Base-by-base conservation (phyloP, 2,113 vertebrate genomes). In the Leiothrix lutea region DNA sequence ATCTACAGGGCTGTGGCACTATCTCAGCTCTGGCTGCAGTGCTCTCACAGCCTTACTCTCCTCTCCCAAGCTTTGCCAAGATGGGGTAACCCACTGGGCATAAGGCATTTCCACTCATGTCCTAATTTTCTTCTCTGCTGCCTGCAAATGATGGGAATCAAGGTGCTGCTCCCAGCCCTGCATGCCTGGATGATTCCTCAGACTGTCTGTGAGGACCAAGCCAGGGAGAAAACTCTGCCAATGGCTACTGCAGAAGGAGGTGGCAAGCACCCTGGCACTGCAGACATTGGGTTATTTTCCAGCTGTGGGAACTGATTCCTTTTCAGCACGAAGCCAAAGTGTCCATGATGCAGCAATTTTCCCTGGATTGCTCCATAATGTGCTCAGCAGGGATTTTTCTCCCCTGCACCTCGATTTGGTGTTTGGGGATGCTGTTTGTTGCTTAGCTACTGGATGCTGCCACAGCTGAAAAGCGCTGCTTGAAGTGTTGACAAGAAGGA, bases 391-490 rank as follows among this genome's bases (percentile, higher is more conserved):
- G 53, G 8, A 38, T 90, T 97, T 95, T 96, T 94, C 38, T 84
- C 92, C 87, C 22, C 8, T 84, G 73, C 58, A 94, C 65, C 81
- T 94, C 61, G 81, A 92, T 95, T 97, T 96, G 29, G 56, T 96
- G 75, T 95, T 96, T 61, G 94, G 89, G 84, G 86, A 96, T 93
- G 95, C 91, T 94, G 86, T 94, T 94, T 96, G 83, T 97, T 97
- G 94, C 94, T 88, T 97, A 95, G 94, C 75, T 96, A 97, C 86
- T 42, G 33, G 72, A 72, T 87, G 81, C 57, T 85, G 89, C 89
- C 69, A 53, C 80, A 81, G 62, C 84, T 75, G 69, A 87, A 89
- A 79, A 85, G 42, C 0, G 0, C 50, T 44, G 61, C 80, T 89
- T 48, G 57, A 19, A 4, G 57, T 10, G 65, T 26, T 87, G 78